These are phyloP conservation scores for Pseudonaja textilis DNA, from an alignment of 2,113 vertebrate species.

Conservation along the genomic window DNA sequence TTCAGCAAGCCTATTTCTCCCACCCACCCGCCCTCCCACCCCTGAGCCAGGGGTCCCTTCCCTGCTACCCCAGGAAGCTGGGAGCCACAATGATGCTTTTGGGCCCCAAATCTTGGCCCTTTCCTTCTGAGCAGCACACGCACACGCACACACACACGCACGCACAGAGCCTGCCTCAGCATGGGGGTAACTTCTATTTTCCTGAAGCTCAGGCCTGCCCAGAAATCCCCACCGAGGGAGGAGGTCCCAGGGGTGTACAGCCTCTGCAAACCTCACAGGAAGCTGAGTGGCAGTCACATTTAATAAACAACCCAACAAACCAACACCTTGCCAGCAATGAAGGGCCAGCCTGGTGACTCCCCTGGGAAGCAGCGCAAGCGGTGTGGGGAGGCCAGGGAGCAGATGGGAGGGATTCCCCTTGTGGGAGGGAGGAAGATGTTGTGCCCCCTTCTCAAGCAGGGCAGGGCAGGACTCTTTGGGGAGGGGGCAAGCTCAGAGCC, in stretches of 20 bases:
- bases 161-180: background rate
- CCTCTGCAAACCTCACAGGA: background rate
- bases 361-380: background rate
- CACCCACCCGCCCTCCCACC: too few species aligned
- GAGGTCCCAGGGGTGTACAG: background rate
- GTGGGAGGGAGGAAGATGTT: background rate
- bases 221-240: background rate
- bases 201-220: background rate
- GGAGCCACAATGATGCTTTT: background rate
- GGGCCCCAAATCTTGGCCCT: background rate
- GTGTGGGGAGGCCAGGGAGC: background rate
- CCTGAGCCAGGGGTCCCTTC: background rate
- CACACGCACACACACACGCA: background rate
- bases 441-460: background rate
- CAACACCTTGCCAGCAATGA: background rate
- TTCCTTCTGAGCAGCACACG: background rate
- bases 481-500: background rate
- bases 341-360: background rate
- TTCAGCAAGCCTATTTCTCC: background rate
- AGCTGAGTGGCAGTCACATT: background rate
- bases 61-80: background rate
- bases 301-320: background rate
- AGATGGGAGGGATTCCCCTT: background rate
- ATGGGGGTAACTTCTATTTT: background rate
- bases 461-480: background rate